phyloP scores from a whole-genome alignment of 1,140 invertebrate species.

The Episyrphus balteatus region DNA sequence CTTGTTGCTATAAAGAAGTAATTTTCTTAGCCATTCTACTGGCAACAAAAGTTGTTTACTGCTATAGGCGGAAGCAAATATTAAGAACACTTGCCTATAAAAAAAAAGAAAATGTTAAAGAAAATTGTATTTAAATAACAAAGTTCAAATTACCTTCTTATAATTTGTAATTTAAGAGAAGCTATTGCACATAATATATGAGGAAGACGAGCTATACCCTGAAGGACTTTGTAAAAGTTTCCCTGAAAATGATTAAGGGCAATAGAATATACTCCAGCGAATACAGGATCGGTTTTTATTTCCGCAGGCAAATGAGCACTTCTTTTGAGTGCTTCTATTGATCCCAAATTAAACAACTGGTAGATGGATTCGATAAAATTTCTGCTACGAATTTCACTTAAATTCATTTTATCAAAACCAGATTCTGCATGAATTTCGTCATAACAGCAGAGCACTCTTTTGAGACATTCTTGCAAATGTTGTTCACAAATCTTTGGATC shows the following conservation, averaged over 20 bases:
- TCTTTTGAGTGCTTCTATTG: slow-evolving; percentile 36
- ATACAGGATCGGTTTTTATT: slow-evolving; percentile 13
- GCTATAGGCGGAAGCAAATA: slow-evolving; percentile 44
- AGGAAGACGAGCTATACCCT: slow-evolving; percentile 35
- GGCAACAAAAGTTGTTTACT: slow-evolving; percentile 42
- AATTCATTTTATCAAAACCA: neutral
- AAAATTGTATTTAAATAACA: neutral
- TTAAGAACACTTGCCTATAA: slow-evolving; percentile 37
- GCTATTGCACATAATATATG: slow-evolving; percentile 38
- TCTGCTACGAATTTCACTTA: slow-evolving; percentile 9
- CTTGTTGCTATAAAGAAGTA: slow-evolving; percentile 21
- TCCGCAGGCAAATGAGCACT: slow-evolving; percentile 23
- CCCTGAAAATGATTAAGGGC: slow-evolving; percentile 38
- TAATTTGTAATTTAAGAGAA: slow-evolving; percentile 36
- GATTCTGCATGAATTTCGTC: slow-evolving; percentile 32
- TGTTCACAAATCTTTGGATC: slow-evolving; percentile 47
- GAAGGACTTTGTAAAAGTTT: slow-evolving; percentile 40
- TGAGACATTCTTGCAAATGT: slow-evolving; percentile 49
- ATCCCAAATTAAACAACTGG: slow-evolving; percentile 43
- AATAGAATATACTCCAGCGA: slow-evolving; percentile 31
- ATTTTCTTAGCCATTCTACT: slow-evolving; percentile 25
- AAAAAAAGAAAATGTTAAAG: slow-evolving; percentile 10
- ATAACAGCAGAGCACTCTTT: slow-evolving; percentile 44
- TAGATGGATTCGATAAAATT: slow-evolving; percentile 42
- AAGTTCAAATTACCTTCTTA: slow-evolving; percentile 41